Base-by-base conservation (phyloP, 2,113 vertebrate genomes). In the Trematocara marginatum region DNA sequence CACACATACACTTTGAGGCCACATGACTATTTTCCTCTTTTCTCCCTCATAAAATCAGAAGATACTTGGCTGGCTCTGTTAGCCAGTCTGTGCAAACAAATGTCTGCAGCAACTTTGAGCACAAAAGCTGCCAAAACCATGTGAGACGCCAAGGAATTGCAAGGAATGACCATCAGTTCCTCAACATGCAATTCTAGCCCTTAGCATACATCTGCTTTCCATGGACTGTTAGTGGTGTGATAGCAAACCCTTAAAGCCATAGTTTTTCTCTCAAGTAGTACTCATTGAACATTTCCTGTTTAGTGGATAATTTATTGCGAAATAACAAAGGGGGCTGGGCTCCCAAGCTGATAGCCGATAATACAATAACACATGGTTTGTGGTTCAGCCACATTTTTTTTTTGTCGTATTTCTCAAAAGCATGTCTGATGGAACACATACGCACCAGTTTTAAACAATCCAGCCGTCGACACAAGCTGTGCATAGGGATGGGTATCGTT, bases 71-170 rank as follows among this genome's bases (percentile, higher is more conserved):
- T 84, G 18, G 15, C 26, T 81, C 29, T 82, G 78, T 82, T 84
- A 88, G 82, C 84, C 89, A 79, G 91, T 16, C 84, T 84, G 84
- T 88, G 86, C 86, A 90, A 88, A 86, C 88, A 87, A 88, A 92
- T 82, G 89, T 91, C 59, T 90, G 81, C 16, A 81, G 83, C 80
- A 82, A 88, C 87, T 92, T 29, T 88, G 56, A 47, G 86, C 52
- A 29, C 34, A 82, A 78, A 74, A 84, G 57, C 89, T 87, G 86
- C 86, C 89, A 86, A 76, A 87, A 87, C 26, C 61, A 57, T 74
- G 78, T 82, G 52, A 86, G 86, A 84, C 23, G 82, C 83, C 89
- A 86, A 90, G 82, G n/a, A 86, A 52, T 78, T 90, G 29, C 80
- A 51, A 88, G 57, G 86, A 53, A 38, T 80, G 88, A 51, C 78